These are phyloP conservation scores for Blastomussa wellsi DNA, from an alignment of 92 coral and sea anemone species.

Conservation along the genomic window DNA sequence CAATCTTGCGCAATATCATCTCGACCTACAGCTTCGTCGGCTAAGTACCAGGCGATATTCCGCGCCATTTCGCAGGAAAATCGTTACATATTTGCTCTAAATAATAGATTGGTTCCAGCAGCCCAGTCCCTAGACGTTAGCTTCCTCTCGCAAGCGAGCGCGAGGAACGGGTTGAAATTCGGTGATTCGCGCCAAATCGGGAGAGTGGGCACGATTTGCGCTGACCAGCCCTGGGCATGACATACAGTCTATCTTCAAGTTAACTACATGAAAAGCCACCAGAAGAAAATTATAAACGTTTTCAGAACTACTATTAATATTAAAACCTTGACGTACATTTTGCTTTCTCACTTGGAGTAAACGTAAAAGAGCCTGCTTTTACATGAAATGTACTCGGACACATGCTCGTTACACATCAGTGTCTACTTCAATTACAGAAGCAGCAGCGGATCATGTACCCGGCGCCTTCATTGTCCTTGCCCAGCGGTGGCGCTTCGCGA, in stretches of 20 bases:
- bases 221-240: not conserved
- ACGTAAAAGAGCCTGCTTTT: slow-evolving; percentile 50
- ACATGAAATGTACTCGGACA: slow-evolving; percentile 7
- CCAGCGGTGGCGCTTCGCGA: not conserved
- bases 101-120: no score
- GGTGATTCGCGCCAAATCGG: no score
- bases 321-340: not conserved
- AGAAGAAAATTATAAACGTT: not conserved
- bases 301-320: not conserved
- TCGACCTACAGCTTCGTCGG: no score
- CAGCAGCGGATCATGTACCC: not conserved
- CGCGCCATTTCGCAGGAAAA: no score
- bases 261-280: not conserved
- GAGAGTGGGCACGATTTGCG: no score
- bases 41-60: no score
- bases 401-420: not conserved
- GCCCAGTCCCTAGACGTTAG: no score
- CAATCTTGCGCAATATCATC: no score
- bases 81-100: no score
- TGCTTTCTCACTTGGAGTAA: slow-evolving; percentile 9
- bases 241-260: not conserved
- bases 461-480: not conserved
- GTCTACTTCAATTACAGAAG: not conserved
- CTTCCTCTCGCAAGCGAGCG: no score
- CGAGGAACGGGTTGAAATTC: no score